Base-by-base conservation (phyloP, 2,113 vertebrate species). In the Condylura cristata region DNA sequence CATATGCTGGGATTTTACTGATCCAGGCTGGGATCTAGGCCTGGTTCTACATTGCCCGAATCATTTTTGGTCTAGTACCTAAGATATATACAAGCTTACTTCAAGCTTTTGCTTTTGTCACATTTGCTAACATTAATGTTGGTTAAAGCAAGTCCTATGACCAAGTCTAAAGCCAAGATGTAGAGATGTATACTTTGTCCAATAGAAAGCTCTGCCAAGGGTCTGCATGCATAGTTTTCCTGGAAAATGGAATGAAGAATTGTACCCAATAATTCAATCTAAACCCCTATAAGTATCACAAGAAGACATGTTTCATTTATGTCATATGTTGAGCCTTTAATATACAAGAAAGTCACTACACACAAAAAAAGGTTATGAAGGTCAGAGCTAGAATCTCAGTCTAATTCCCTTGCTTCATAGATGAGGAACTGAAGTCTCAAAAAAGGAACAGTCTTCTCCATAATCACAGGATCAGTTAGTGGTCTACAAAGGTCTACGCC, bases 351-450 rank as follows among this genome's bases (percentile, higher is more conserved):
- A 91, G 82, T 17, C 37, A 63, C 18, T 53, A 83, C 3, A n/a
- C 2, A n/a, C 65, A 78, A 90, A 93, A 80, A 68, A 74, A 30
- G 3, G 30, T 51, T 70, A 37, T 22, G 26, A 81, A 75, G 17
- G 46, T 90, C 63, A 86, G 51, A 91, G 26, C 20, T 80, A 93
- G 80, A 86, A 80, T 11, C 14, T 80, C 53, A 85, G 26, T 72
- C 12, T 79, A 78, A 85, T 17, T 76, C 14, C 9, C 20, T 92
- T 8, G 84, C 20, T 44, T 95, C 34, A 90, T n/a, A 89, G 18
- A 85, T 63, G 58, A 78, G 53, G 32, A 86, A 94, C 92, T 2
- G 61, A 66, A 95, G 20, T 53, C 39, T 51, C 22, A 5, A 79
- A 96, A 92, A 34, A 76, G 65, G 58, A 76, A 94, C 12, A 44